Evolutionary conservation across 2,888 invertebrate genomes (phyloP).

Genomic region (Diarsia brunnea): DNA sequence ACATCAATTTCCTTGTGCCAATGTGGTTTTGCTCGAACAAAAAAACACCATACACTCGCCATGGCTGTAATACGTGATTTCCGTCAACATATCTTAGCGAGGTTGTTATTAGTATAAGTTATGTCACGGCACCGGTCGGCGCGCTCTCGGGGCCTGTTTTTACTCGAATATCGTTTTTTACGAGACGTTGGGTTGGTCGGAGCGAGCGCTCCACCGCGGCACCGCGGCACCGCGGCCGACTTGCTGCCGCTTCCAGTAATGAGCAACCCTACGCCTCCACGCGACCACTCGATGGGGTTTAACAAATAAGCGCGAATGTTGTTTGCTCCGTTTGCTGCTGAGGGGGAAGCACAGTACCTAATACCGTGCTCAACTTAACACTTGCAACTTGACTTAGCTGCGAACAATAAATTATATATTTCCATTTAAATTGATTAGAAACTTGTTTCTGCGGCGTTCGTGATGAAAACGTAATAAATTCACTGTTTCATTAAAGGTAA

Average conservation of each 20-base stretch:
- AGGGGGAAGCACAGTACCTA: conserved; percentile 16
- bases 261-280: conserved; percentile 71
- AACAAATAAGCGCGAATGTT: conserved; percentile 49
- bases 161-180: conserved; percentile 78
- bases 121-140: conserved; percentile 67
- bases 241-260: conserved; percentile 64
- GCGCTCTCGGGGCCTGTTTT: conserved; percentile 76
- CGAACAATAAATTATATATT: conserved; percentile 32
- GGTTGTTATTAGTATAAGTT: conserved; percentile 69
- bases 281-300: conserved; percentile 53
- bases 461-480: conserved; percentile 43
- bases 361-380: conserved; percentile 21
- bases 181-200: conserved; percentile 59
- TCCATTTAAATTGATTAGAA: conserved; percentile 40
- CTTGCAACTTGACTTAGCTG: conserved; percentile 25
- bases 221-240: background rate
- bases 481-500: conserved; percentile 38
- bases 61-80: conserved; percentile 73
- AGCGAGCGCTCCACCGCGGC: conserved; percentile 38
- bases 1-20: conserved; percentile 43
- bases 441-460: conserved; percentile 30
- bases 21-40: conserved; percentile 44
- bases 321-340: conserved; percentile 23
- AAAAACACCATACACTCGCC: conserved; percentile 40
- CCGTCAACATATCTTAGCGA: conserved; percentile 76